Evolutionary conservation across 2,888 invertebrate genomes (phyloP).

Genomic region (Dicranocentrus wangi): DNA sequence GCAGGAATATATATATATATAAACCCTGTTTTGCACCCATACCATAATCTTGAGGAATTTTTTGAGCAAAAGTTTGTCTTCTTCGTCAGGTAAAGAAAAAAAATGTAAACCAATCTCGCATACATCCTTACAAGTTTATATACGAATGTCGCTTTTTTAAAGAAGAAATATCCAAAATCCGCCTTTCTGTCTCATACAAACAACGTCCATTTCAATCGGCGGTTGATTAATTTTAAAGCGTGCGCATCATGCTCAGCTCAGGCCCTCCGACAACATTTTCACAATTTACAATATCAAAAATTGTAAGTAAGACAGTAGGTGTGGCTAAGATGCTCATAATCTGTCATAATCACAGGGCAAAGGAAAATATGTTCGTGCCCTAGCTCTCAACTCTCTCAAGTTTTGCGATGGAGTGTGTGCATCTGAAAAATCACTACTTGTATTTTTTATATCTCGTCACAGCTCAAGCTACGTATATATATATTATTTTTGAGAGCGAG

Average conservation of each 20-base stretch:
- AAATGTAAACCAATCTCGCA: too few species aligned
- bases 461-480: background rate
- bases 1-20: too few species aligned
- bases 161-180: too few species aligned
- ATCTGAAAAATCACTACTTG: background rate
- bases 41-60: too few species aligned
- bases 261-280: slow-evolving; percentile 52
- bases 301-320: slow-evolving; percentile 60
- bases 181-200: too few species aligned
- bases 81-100: too few species aligned
- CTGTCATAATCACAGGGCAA: slow-evolving; percentile 63
- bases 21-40: too few species aligned
- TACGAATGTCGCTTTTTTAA: too few species aligned
- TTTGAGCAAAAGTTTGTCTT: too few species aligned
- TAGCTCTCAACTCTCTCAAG: background rate
- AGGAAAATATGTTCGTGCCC: slow-evolving; percentile 17
- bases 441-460: background rate
- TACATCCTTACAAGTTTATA: too few species aligned
- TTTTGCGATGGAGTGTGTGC: background rate
- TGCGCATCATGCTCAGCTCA: slow-evolving; percentile 6
- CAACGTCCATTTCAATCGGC: too few species aligned
- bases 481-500: background rate
- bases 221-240: too few species aligned
- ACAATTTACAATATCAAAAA: slow-evolving; percentile 42
- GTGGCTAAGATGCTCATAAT: slow-evolving; percentile 54